A percentile compares a stretch with the other conserved stretches of the same genome.
Evolutionary conservation across 2,113 vertebrate species (phyloP).

Genomic region (Phylloscopus whistleri): DNA sequence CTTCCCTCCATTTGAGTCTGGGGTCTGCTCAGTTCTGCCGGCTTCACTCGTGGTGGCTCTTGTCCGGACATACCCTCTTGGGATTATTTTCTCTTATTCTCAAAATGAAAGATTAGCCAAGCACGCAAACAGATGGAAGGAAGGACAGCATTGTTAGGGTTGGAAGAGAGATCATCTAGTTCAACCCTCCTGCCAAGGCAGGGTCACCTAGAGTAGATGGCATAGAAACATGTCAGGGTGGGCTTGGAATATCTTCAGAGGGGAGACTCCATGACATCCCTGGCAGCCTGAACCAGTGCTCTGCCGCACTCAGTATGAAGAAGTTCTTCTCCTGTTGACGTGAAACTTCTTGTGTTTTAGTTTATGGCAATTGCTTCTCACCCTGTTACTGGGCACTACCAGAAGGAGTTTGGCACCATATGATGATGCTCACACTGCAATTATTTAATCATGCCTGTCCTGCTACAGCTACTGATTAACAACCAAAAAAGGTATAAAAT

Average conservation of each 20-base stretch:
- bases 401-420: no score
- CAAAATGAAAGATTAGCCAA: not conserved
- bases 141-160: not conserved
- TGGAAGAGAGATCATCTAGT: not conserved
- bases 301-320: not conserved
- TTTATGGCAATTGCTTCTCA: not conserved
- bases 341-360: not conserved
- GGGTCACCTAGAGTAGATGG: not conserved
- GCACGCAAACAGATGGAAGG: not conserved
- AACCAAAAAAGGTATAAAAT: not conserved
- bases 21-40: not conserved
- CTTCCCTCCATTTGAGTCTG: not conserved
- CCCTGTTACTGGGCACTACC: no score
- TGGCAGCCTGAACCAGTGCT: not conserved
- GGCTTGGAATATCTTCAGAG: not conserved
- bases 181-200: not conserved
- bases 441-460: not conserved
- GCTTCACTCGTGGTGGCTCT: not conserved
- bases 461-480: not conserved
- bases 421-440: not conserved
- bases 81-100: not conserved
- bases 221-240: not conserved
- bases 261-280: not conserved
- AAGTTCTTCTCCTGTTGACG: not conserved
- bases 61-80: not conserved